Base-by-base conservation (phyloP, 2,888 invertebrate genomes). In the Orthosia gothica region DNA sequence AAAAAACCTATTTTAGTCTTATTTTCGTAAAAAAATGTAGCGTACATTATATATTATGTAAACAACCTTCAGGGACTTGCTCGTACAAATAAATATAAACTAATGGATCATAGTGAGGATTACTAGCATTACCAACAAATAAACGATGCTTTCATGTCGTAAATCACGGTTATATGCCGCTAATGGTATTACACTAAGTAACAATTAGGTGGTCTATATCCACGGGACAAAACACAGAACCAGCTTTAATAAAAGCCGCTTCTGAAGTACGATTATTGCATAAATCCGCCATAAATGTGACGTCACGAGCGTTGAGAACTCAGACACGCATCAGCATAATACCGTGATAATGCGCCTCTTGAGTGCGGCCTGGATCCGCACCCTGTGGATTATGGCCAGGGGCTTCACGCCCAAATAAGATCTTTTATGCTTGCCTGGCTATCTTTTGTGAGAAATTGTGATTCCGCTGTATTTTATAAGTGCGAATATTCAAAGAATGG, bases 281-380 rank as follows among this genome's bases (percentile, higher is more conserved):
- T 89, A 89, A 90, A 89, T 88, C 90, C 79, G 85, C 75, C 87
- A 89, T 90, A 90, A 90, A 88, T 89, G 90, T 92, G 90, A 92
- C 91, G 91, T 93, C 93, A 90, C 89, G 85, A 69, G 86, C 86
- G 85, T 88, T 84, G 88, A 89, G 88, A 89, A 89, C 89, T 88
- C 88, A 89, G 91, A 87, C 91, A 91, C 93, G 92, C 94, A 95
- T 96, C 95, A 95, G 94, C 95, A 95, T 95, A 95, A 95, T 96
- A 89, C 94, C 90, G 91, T 90, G 93, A 94, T 96, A 96, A 96
- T 96, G 94, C 92, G 91, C 91, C 93, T 88, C 93, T 95, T 90
- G 93, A 96, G 92, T 91, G 91, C 91, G 93, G 91, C 93, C 93
- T 89, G 90, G 93, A 92, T 91, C 91, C 89, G 91, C 89, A 85